phyloP scores from a whole-genome alignment of 2,113 vertebrate genomes.

The Andinoacara biseriatus region DNA sequence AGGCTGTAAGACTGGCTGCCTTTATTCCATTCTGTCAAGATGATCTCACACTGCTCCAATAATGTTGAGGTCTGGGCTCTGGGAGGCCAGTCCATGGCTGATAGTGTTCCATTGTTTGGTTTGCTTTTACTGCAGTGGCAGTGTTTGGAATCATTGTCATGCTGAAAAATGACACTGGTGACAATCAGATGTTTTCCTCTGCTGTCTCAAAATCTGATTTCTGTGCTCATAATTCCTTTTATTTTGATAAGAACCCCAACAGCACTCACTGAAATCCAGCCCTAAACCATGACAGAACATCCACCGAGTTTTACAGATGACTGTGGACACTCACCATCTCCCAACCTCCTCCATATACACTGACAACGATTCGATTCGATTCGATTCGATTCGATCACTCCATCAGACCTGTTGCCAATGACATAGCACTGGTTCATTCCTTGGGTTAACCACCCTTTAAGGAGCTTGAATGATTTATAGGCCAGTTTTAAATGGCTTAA shows the following conservation, averaged over 20 bases:
- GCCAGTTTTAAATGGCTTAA: not conserved
- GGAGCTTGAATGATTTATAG: not conserved
- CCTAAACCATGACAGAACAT: no score
- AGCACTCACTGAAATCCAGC: not conserved
- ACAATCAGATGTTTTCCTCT: not conserved
- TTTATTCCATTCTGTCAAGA: not conserved
- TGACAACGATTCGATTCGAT: not conserved
- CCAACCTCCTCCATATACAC: not conserved
- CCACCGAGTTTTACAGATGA: no score
- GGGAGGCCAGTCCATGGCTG: not conserved
- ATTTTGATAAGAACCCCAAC: not conserved
- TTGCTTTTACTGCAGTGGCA: not conserved
- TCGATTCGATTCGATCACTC: no score
- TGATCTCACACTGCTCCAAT: not conserved
- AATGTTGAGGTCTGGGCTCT: not conserved
- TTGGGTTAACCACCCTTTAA: not conserved
- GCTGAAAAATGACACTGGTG: not conserved
- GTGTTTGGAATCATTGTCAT: not conserved
- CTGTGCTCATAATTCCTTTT: not conserved
- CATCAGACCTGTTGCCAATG: not conserved
- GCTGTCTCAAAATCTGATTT: not conserved
- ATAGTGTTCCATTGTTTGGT: not conserved
- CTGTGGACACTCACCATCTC: not conserved
- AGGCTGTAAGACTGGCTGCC: not conserved
- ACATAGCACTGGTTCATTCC: not conserved